These are phyloP conservation scores for Zaprionus inermis DNA, from an alignment of 1,140 invertebrate genomes.

Conservation along the genomic window DNA sequence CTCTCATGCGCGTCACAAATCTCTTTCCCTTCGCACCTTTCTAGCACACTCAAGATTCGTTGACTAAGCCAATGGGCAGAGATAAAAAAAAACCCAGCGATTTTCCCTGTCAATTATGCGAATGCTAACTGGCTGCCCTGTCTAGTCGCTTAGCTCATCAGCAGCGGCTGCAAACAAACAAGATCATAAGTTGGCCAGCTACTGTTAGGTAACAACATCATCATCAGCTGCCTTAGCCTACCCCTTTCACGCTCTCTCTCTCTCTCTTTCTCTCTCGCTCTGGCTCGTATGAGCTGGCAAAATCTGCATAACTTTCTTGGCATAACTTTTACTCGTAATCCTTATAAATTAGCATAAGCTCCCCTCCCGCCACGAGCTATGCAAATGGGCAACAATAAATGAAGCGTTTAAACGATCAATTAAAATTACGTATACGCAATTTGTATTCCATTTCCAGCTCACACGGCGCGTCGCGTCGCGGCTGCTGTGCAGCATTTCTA, in stretches of 20 bases:
- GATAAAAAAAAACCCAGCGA: not conserved
- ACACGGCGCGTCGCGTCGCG: slow-evolving; percentile 7
- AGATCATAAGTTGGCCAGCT: slow-evolving; percentile 18
- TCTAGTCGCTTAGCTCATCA: slow-evolving; percentile 16
- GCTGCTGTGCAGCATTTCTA: slow-evolving; percentile 51
- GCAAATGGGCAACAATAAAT: slow-evolving; percentile 45
- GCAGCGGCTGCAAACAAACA: slow-evolving; percentile 20
- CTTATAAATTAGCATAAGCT: slow-evolving; percentile 49
- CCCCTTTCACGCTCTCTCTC: not conserved
- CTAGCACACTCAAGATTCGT: not conserved
- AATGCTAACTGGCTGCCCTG: slow-evolving; percentile 24
- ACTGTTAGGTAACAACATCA: slow-evolving; percentile 36
- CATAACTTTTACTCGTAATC: slow-evolving; percentile 54
- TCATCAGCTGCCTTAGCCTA: not conserved
- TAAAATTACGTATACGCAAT: slow-evolving; percentile 79
- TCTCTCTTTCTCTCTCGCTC: not conserved
- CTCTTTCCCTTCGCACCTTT: not conserved
- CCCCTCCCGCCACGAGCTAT: slow-evolving; percentile 5
- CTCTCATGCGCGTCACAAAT: not conserved
- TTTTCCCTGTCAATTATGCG: slow-evolving; percentile 14
- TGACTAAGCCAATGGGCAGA: not conserved
- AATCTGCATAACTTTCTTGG: slow-evolving; percentile 51
- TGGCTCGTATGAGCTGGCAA: slow-evolving; percentile 12
- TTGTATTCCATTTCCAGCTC: slow-evolving; percentile 53
- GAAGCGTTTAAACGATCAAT: slow-evolving; percentile 70